Conservation (phyloP, 2,113 vertebrate species). For the Egretta garzetta region DNA sequence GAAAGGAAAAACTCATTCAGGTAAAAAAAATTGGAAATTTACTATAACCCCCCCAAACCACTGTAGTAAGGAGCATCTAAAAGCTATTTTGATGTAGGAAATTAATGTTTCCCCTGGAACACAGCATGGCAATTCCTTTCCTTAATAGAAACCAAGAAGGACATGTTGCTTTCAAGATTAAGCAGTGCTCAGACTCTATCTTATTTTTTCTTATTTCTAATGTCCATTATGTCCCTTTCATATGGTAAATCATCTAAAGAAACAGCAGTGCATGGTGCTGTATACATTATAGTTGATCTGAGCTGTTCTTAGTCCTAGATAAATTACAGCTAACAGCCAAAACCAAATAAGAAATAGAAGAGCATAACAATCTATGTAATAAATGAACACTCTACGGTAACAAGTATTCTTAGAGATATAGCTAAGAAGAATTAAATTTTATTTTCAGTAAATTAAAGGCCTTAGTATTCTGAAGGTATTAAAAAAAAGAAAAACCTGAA, state of each 20-base stretch:
- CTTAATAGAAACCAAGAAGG: background rate
- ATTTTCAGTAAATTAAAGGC: background rate
- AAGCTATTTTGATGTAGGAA: background rate
- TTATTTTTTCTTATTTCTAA: background rate
- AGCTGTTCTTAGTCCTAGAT: background rate
- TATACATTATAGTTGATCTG: background rate
- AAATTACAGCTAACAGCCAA: background rate
- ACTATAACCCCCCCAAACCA: no score
- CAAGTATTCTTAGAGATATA: background rate
- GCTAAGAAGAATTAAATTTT: background rate
- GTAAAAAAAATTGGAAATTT: background rate
- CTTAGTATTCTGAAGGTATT: background rate
- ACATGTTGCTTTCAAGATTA: background rate
- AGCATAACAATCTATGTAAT: background rate
- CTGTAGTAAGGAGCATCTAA: background rate
- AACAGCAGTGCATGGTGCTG: background rate
- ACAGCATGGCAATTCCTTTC: background rate
- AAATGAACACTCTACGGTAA: background rate
- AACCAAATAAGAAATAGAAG: background rate
- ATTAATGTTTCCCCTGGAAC: background rate
- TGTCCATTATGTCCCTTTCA: background rate
- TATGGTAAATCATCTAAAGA: background rate
- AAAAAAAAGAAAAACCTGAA: background rate
- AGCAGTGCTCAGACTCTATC: background rate
- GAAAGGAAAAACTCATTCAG: background rate